Percentiles rank a stretch among this genome's conserved stretches.
phyloP scores from a whole-genome alignment of 2,888 invertebrate species.

The Spodoptera exigua region DNA sequence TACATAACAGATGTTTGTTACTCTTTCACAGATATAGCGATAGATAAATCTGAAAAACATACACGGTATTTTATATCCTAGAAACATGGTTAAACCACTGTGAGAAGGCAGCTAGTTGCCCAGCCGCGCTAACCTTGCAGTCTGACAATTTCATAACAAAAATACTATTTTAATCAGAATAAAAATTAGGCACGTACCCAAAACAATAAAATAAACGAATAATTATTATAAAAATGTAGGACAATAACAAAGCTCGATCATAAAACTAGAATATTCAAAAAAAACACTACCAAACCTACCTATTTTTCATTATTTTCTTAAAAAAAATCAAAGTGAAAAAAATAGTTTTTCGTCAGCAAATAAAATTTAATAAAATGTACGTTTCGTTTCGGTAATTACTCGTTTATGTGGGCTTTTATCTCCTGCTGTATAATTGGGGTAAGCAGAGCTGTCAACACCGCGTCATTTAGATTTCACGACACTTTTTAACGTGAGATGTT shows the following conservation, averaged over 20 bases:
- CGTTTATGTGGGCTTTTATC: constrained; percentile 62
- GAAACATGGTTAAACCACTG: no score
- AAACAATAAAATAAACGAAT: neutral
- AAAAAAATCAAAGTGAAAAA: neutral
- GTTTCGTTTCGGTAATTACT: constrained; percentile 53
- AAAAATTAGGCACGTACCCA: constrained; percentile 3
- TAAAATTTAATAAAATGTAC: constrained; percentile 4
- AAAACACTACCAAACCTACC: no score
- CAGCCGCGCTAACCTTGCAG: no score
- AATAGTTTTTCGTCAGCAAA: neutral
- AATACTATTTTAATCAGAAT: neutral
- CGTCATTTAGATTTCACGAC: constrained; percentile 57
- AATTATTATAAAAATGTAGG: neutral
- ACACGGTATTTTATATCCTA: no score
- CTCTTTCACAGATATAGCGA: no score
- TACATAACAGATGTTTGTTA: no score
- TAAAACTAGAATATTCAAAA: constrained; percentile 7
- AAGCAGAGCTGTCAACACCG: constrained; percentile 57
- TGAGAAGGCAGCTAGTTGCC: no score
- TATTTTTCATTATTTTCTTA: neutral
- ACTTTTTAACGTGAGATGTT: constrained; percentile 48
- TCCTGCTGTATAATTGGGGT: constrained; percentile 64
- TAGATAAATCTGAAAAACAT: no score
- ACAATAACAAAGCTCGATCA: constrained; percentile 24
- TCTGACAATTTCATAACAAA: neutral